These are phyloP conservation scores for Idaea straminata DNA, from an alignment of 2,888 invertebrate genomes.

Conservation along the genomic window DNA sequence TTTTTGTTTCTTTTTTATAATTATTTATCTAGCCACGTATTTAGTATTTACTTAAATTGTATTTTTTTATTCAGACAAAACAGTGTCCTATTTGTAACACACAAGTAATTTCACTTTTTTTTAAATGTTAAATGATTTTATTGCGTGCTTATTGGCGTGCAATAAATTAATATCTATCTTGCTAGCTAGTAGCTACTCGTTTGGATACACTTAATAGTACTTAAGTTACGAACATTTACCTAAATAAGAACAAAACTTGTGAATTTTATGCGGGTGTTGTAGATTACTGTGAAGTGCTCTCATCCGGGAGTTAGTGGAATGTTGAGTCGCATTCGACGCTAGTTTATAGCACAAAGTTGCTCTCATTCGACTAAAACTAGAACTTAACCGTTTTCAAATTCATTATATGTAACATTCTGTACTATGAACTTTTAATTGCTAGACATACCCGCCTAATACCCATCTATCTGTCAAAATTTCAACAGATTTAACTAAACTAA, in stretches of 20 bases:
- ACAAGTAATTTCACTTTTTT: no score
- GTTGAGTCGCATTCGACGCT: background rate
- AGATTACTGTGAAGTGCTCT: background rate
- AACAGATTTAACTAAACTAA: no score
- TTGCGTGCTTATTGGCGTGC: no score
- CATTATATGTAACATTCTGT: background rate
- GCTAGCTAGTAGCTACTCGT: background rate
- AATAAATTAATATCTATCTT: background rate
- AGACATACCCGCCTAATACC: background rate
- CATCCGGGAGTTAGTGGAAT: background rate
- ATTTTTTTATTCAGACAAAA: no score
- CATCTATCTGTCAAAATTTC: background rate
- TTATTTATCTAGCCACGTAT: no score
- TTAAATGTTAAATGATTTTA: no score
- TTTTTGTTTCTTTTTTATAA: no score
- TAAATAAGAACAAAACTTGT: background rate
- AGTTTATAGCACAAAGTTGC: background rate
- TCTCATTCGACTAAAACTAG: background rate
- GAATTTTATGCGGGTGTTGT: background rate
- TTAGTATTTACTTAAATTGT: no score
- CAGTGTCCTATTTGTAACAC: no score
- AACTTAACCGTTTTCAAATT: background rate
- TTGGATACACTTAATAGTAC: background rate
- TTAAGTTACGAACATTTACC: background rate
- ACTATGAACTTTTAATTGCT: background rate